These are phyloP conservation scores for Leptinotarsa haldemani DNA, from an alignment of 2,888 invertebrate genomes.

Conservation along the genomic window DNA sequence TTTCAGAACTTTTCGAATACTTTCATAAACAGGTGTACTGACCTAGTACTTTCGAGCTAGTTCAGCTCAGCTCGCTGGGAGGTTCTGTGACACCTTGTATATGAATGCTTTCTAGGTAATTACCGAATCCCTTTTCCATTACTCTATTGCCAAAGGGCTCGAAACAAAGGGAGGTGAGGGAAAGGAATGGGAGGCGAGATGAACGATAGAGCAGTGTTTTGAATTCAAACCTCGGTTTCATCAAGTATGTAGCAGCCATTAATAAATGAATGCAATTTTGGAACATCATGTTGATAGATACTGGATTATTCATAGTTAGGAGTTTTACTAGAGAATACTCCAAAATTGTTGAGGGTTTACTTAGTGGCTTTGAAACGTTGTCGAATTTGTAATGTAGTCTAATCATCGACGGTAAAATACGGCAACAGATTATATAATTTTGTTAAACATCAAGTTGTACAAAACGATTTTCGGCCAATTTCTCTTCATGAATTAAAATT, in stretches of 20 bases:
- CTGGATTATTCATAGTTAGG: neutral
- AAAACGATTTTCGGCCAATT: too few relatives aligned
- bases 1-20: too few relatives aligned
- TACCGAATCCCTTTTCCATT: neutral
- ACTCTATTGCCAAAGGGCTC: neutral
- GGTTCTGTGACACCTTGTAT: neutral
- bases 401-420: too few relatives aligned
- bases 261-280: conserved; percentile 9
- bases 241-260: conserved; percentile 17
- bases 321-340: neutral
- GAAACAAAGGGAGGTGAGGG: neutral
- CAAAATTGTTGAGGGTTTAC: too few relatives aligned
- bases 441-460: too few relatives aligned
- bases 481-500: too few relatives aligned
- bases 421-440: too few relatives aligned
- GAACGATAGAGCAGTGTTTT: neutral
- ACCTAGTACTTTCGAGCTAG: too few relatives aligned
- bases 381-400: too few relatives aligned
- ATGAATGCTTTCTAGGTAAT: neutral
- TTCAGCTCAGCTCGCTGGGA: neutral
- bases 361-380: too few relatives aligned
- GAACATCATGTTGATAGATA: neutral
- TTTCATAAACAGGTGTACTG: too few relatives aligned
- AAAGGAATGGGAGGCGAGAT: neutral
- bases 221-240: neutral